These are phyloP conservation scores for Sinohyriopsis cumingii DNA, from an alignment of 2,888 invertebrate genomes.

Conservation along the genomic window DNA sequence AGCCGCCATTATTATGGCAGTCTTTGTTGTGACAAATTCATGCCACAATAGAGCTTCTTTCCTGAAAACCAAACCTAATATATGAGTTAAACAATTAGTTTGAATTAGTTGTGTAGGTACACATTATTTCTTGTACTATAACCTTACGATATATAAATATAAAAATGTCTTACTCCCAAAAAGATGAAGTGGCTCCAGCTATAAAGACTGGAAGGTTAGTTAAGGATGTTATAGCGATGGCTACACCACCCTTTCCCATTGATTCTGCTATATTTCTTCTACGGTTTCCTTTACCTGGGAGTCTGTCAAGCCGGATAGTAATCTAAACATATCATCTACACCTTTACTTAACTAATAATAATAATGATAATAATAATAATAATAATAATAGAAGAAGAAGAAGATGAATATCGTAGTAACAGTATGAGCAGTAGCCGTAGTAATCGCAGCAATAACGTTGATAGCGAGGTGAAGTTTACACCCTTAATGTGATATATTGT, in stretches of 20 bases:
- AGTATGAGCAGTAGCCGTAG: too few relatives aligned
- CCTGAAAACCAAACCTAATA: too few relatives aligned
- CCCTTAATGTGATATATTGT: too few relatives aligned
- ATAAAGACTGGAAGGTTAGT: slow-evolving; percentile 51
- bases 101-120: too few relatives aligned
- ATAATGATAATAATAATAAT: not conserved
- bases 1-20: too few relatives aligned
- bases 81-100: too few relatives aligned
- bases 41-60: too few relatives aligned
- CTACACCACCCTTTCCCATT: slow-evolving; percentile 50
- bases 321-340: slow-evolving; percentile 47
- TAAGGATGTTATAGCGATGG: slow-evolving; percentile 55
- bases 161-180: slow-evolving; percentile 52
- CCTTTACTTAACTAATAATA: slow-evolving; percentile 37
- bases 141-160: slow-evolving; percentile 49
- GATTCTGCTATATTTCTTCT: slow-evolving; percentile 39
- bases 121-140: not conserved
- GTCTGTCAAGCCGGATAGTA: slow-evolving; percentile 41
- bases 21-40: too few relatives aligned
- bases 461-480: too few relatives aligned
- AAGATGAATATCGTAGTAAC: not conserved
- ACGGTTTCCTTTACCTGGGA: slow-evolving; percentile 9
- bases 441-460: too few relatives aligned
- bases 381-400: slow-evolving; percentile 1
- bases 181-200: slow-evolving; percentile 46